Percentiles rank a stretch among this genome's conserved stretches.
Conservation (phyloP, 2,113 vertebrate species). For the Erythrolamprus reginae region DNA sequence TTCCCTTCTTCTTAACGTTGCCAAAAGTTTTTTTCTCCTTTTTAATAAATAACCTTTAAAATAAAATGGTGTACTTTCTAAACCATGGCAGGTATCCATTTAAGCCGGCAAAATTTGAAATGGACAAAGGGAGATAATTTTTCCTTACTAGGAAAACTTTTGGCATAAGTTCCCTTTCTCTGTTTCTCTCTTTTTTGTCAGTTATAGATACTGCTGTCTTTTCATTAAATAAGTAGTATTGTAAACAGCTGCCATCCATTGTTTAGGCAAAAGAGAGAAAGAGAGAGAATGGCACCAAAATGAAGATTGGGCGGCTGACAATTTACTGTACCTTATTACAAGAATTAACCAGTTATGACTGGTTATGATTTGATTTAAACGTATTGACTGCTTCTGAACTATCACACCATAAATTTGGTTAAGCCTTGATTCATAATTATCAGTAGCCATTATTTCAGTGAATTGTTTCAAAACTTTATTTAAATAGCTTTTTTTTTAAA, state of each 20-base stretch:
- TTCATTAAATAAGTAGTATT: not conserved
- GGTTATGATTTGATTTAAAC: not conserved
- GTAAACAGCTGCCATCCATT: not conserved
- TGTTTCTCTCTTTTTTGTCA: not conserved
- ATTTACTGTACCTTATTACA: not conserved
- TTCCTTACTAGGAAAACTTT: not conserved
- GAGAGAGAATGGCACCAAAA: not conserved
- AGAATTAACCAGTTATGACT: not conserved
- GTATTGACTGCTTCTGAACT: not conserved
- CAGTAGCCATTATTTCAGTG: not conserved
- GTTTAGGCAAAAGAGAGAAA: not conserved
- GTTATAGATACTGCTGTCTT: not conserved
- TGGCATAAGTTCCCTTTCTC: not conserved
- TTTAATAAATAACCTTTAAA: slow-evolving; percentile 63
- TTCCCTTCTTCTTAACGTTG: slow-evolving; percentile 52
- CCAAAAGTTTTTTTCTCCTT: slow-evolving; percentile 66
- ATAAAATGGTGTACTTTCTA: slow-evolving; percentile 47
- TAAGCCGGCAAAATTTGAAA: not conserved
- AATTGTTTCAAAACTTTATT: not conserved
- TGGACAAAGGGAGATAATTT: not conserved
- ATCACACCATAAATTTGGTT: not conserved
- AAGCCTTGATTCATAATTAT: not conserved
- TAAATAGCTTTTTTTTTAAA: not conserved
- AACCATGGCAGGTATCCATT: slow-evolving; percentile 33
- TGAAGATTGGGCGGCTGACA: not conserved